These are phyloP conservation scores for Drosophila limbata DNA, from an alignment of 2,888 invertebrate species.

Conservation along the genomic window DNA sequence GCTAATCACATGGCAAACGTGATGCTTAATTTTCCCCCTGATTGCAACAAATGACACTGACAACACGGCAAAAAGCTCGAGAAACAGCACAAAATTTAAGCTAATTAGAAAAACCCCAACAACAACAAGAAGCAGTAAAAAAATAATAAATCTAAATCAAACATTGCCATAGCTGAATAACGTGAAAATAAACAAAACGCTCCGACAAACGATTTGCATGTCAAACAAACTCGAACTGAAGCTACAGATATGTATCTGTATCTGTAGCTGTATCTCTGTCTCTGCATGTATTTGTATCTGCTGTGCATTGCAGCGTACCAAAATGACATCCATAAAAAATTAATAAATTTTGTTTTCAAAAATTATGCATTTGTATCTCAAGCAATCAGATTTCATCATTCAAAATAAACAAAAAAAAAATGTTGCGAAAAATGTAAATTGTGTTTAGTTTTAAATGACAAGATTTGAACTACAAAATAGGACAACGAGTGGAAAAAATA, in stretches of 20 bases:
- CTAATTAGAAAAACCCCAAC: conserved; percentile 58
- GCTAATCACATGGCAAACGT: conserved; percentile 57
- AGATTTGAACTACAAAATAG: conserved; percentile 44
- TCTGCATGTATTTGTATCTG: conserved; percentile 24
- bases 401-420: conserved; percentile 25
- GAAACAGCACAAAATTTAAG: conserved; percentile 44
- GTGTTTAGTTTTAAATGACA: conserved; percentile 34
- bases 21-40: conserved; percentile 70
- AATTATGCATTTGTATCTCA: conserved; percentile 53
- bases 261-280: conserved; percentile 12
- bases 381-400: conserved; percentile 62
- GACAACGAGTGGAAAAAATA: conserved; percentile 16
- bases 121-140: conserved; percentile 34
- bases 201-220: conserved; percentile 72
- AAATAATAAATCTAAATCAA: conserved; percentile 70
- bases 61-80: conserved; percentile 46
- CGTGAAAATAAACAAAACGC: conserved; percentile 50
- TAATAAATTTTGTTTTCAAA: conserved; percentile 44
- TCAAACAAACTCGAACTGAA: conserved; percentile 53
- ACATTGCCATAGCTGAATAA: conserved; percentile 43
- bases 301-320: conserved; percentile 42
- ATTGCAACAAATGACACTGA: conserved; percentile 70
- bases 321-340: conserved; percentile 56
- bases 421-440: conserved; percentile 70
- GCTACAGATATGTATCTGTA: conserved; percentile 38